Evolutionary conservation across 2,888 invertebrate species (phyloP).

Genomic region (Xestia sexstrigata): DNA sequence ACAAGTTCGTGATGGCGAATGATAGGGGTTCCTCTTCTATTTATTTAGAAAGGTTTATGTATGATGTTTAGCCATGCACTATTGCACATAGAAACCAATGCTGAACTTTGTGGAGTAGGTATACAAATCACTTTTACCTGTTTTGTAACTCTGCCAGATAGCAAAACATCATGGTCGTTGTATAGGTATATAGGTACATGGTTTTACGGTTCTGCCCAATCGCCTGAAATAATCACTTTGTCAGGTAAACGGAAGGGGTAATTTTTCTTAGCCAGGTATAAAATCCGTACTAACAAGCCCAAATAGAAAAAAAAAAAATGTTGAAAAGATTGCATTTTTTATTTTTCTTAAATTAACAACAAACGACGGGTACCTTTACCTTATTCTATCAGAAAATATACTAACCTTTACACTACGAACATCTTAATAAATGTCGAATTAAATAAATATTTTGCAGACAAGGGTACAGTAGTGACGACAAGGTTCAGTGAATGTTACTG

Average conservation of each 20-base stretch:
- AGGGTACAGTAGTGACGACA: conserved; percentile 3
- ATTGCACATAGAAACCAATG: background rate
- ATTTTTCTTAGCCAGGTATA: conserved; percentile 34
- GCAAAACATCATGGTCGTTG: background rate
- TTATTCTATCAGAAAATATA: conserved; percentile 19
- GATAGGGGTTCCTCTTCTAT: conserved; percentile 36
- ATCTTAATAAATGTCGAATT: conserved; percentile 13
- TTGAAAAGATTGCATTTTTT: too few species aligned
- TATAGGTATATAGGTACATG: background rate
- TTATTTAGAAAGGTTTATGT: background rate
- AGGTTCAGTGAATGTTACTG: conserved; percentile 20
- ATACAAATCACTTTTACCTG: background rate
- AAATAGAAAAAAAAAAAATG: too few species aligned
- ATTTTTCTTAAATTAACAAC: too few species aligned
- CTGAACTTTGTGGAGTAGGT: background rate
- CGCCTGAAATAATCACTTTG: conserved; percentile 17
- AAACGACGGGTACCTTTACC: background rate
- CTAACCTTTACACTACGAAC: conserved; percentile 13
- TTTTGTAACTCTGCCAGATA: conserved; percentile 7
- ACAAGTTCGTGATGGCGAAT: conserved; percentile 15
- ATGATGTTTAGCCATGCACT: background rate
- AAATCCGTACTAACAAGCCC: background rate
- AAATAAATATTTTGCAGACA: conserved; percentile 44
- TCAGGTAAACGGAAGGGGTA: background rate
- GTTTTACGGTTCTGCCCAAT: conserved; percentile 13